Conservation (phyloP, 2,888 invertebrate species). For the Nesidiocoris tenuis region DNA sequence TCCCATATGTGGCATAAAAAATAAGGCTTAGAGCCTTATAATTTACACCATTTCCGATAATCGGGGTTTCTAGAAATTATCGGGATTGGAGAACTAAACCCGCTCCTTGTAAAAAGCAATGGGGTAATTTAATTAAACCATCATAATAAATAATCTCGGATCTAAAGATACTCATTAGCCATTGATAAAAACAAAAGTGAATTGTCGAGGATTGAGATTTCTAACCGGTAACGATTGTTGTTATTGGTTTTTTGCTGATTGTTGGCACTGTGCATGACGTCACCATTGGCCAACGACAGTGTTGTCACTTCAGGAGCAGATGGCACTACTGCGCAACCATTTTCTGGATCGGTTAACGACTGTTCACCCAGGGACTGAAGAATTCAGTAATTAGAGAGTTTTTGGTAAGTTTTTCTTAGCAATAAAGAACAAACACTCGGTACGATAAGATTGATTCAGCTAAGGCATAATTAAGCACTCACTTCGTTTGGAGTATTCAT, state of each 20-base stretch:
- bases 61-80: no score
- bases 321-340: not conserved
- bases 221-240: constrained; percentile 32
- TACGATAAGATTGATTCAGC: not conserved
- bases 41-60: no score
- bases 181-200: no score
- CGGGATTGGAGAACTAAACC: no score
- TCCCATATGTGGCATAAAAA: no score
- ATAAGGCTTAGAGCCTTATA: no score
- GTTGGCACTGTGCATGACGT: not conserved
- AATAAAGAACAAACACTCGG: not conserved
- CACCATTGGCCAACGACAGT: not conserved
- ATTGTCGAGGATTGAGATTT: no score
- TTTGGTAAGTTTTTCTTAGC: not conserved
- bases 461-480: constrained; percentile 10
- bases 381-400: not conserved
- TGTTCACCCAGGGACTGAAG: constrained; percentile 24
- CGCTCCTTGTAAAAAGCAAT: no score
- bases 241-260: constrained; percentile 2
- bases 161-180: no score
- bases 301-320: constrained; percentile 22
- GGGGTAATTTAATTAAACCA: no score
- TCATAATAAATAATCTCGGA: no score
- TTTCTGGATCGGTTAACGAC: constrained; percentile 10
- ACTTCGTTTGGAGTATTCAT: constrained; percentile 52